Evolutionary conservation across 92 coral and sea anemone species (phyloP).

Genomic region (Plumapathes pennacea): DNA sequence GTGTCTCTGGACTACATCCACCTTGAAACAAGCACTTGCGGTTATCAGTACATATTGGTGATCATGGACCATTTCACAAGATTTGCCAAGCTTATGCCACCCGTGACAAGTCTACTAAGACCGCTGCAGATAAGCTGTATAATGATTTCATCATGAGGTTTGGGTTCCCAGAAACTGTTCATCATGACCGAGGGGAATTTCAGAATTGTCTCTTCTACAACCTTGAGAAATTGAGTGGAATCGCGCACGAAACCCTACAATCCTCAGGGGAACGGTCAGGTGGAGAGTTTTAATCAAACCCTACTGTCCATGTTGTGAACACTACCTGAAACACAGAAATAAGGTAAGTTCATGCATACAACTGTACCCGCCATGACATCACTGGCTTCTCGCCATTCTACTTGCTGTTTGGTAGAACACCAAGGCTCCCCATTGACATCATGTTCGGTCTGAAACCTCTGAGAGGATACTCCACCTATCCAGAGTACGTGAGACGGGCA

Average conservation of each 20-base stretch:
- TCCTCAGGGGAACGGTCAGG: slow-evolving; percentile 52
- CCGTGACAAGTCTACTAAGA: slow-evolving; percentile 23
- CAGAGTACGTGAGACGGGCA: slow-evolving; percentile 51
- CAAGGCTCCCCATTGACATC: slow-evolving; percentile 58
- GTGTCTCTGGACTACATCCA: slow-evolving; percentile 41
- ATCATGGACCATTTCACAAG: slow-evolving; percentile 42
- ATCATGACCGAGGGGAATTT: slow-evolving; percentile 35
- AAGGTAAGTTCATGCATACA: slow-evolving; percentile 64
- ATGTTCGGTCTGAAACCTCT: slow-evolving; percentile 61
- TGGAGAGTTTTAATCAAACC: slow-evolving; percentile 49
- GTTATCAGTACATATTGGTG: slow-evolving; percentile 34
- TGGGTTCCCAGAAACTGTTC: slow-evolving; percentile 31
- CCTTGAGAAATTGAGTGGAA: slow-evolving; percentile 53
- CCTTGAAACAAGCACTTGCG: slow-evolving; percentile 28
- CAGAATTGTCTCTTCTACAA: slow-evolving; percentile 54
- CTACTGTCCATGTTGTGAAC: slow-evolving; percentile 53
- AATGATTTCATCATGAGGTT: slow-evolving; percentile 40
- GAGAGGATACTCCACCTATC: slow-evolving; percentile 41
- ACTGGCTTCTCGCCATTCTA: slow-evolving; percentile 67
- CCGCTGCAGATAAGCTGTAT: slow-evolving; percentile 42
- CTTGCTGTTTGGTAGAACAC: slow-evolving; percentile 42
- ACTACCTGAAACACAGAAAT: slow-evolving; percentile 49
- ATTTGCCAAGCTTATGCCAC: slow-evolving; percentile 39
- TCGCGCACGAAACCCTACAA: slow-evolving; percentile 57
- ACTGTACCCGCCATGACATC: slow-evolving; percentile 55